phyloP scores from a whole-genome alignment of 2,113 vertebrate species.

The Geococcyx californianus region DNA sequence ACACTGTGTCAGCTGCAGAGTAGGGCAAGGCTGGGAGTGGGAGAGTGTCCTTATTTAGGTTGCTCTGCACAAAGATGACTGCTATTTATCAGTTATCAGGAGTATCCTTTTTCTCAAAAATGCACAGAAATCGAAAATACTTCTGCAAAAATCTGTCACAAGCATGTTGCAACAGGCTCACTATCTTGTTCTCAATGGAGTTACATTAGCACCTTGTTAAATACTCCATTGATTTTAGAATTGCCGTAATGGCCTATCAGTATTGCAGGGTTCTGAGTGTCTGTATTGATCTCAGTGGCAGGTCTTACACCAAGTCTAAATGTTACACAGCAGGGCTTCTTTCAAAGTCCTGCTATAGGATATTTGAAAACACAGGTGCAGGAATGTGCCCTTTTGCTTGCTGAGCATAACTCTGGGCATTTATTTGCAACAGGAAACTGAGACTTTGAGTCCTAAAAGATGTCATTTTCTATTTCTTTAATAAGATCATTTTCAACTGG shows the following conservation, averaged over 20 bases:
- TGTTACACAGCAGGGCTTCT: not conserved
- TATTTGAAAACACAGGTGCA: not conserved
- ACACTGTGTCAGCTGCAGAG: not conserved
- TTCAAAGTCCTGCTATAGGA: not conserved
- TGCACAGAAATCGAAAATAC: not conserved
- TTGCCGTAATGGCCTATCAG: conserved; percentile 16
- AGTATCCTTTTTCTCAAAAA: not conserved
- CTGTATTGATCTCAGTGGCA: conserved; percentile 29
- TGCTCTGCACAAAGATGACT: not conserved
- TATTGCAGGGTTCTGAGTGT: conserved; percentile 6
- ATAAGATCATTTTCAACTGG: not conserved
- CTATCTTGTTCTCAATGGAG: not conserved
- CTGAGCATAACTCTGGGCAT: not conserved
- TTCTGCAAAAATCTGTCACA: not conserved
- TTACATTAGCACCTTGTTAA: conserved; percentile 38
- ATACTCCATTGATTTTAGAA: conserved; percentile 45
- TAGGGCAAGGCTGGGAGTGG: rapidly evolving
- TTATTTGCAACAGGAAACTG: not conserved
- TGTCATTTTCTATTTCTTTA: not conserved
- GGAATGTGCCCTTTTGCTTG: not conserved
- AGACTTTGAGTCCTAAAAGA: not conserved
- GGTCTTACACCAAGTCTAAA: not conserved
- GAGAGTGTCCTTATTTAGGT: not conserved
- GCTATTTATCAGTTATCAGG: not conserved
- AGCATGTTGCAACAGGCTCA: not conserved